phyloP scores from a whole-genome alignment of 2,888 invertebrate species.

The Ochropacha duplaris region DNA sequence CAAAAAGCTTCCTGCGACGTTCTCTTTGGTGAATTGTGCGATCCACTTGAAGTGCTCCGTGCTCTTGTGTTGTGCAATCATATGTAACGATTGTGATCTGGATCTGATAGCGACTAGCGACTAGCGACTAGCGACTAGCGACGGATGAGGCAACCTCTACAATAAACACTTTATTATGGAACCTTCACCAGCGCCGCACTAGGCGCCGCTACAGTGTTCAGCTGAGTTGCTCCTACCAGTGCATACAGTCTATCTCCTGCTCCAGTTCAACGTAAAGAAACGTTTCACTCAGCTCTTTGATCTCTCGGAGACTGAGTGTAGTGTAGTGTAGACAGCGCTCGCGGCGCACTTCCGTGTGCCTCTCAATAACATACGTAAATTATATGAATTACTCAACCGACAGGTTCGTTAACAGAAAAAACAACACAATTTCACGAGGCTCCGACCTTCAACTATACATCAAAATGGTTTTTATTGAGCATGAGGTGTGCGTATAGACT shows the following conservation, averaged over 20 bases:
- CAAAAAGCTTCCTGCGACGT: not conserved
- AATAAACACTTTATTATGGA: not conserved
- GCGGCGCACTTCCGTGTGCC: not conserved
- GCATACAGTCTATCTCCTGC: not conserved
- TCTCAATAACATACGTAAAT: not conserved
- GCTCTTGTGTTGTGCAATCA: constrained; percentile 1
- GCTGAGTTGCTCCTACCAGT: not conserved
- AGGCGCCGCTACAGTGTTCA: too few species aligned
- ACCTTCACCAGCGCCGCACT: not conserved
- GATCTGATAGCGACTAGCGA: too few species aligned
- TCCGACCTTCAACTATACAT: not conserved
- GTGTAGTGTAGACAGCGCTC: not conserved
- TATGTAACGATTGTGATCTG: not conserved
- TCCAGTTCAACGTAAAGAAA: not conserved
- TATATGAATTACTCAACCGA: constrained; percentile 1
- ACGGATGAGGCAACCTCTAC: not conserved
- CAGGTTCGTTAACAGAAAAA: not conserved
- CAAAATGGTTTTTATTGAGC: not conserved
- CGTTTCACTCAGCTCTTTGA: not conserved
- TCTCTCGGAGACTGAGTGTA: not conserved
- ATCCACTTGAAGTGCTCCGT: not conserved
- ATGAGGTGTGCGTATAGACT: not conserved
- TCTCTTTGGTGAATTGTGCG: not conserved
- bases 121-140: too few species aligned
- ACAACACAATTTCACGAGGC: not conserved